Conservation (phyloP, 2,888 invertebrate genomes). For the Periphyllus acericola region DNA sequence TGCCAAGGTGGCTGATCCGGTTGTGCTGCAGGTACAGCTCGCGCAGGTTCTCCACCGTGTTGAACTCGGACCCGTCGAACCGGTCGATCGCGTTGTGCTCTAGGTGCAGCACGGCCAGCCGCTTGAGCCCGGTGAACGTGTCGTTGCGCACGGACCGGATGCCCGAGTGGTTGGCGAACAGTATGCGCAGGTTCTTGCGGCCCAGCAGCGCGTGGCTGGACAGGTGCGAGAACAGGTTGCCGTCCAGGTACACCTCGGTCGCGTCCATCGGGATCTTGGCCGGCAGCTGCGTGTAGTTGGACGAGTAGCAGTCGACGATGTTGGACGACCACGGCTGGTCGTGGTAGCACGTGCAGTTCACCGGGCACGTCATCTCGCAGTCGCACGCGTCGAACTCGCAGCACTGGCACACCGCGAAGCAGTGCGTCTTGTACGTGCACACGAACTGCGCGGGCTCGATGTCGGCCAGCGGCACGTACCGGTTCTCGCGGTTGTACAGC, state of each 20-base stretch:
- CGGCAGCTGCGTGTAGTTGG: slow-evolving; percentile 80
- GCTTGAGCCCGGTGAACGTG: slow-evolving; percentile 86
- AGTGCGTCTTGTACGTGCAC: slow-evolving; percentile 91
- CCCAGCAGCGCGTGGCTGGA: slow-evolving; percentile 87
- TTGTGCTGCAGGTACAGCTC: slow-evolving; percentile 90
- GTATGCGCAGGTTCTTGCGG: slow-evolving; percentile 88
- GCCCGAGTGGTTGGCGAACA: slow-evolving; percentile 86
- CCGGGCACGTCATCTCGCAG: slow-evolving; percentile 96
- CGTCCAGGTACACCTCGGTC: slow-evolving; percentile 91
- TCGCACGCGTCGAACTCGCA: slow-evolving; percentile 97
- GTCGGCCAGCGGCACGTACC: slow-evolving; percentile 85
- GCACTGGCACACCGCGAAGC: slow-evolving; percentile 94
- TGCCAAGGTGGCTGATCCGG: slow-evolving; percentile 79
- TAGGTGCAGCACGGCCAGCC: slow-evolving; percentile 82
- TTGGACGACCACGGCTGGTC: slow-evolving; percentile 94
- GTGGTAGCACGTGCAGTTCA: slow-evolving; percentile 93
- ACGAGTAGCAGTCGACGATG: slow-evolving; percentile 90
- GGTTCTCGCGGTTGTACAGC: slow-evolving; percentile 83
- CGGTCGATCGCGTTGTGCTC: slow-evolving; percentile 84
- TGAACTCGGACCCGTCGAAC: slow-evolving; percentile 87
- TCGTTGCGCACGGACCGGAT: slow-evolving; percentile 87
- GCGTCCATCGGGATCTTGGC: slow-evolving; percentile 92
- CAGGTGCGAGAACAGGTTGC: slow-evolving; percentile 85
- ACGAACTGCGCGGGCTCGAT: slow-evolving; percentile 87
- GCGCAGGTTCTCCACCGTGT: slow-evolving; percentile 82